phyloP scores from a whole-genome alignment of 2,113 vertebrate species.

The Scomber japonicus region DNA sequence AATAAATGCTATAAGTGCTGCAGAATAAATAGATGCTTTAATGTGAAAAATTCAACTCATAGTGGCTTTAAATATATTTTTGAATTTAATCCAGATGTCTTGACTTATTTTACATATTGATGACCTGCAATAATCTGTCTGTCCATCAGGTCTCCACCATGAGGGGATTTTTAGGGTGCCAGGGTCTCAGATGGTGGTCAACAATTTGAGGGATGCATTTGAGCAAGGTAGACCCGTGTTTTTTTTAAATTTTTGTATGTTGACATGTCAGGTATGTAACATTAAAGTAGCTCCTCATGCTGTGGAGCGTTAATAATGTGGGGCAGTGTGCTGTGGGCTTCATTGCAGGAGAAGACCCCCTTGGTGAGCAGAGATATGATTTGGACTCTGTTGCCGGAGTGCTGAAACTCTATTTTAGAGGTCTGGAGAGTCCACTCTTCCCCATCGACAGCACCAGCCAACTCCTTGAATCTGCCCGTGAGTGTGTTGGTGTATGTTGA shows the following conservation, averaged over 20 bases:
- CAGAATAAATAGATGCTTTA: too few relatives aligned
- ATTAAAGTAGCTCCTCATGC: background rate
- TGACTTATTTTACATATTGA: background rate
- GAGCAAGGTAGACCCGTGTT: slow-evolving; percentile 85
- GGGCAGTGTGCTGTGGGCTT: slow-evolving; percentile 59
- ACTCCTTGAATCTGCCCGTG: slow-evolving; percentile 87
- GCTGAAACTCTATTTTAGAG: slow-evolving; percentile 91
- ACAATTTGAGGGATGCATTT: slow-evolving; percentile 88
- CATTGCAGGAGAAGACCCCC: slow-evolving; percentile 87
- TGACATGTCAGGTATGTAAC: background rate
- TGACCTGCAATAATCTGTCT: background rate
- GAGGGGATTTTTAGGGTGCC: slow-evolving; percentile 94
- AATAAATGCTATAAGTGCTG: too few relatives aligned
- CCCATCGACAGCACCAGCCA: slow-evolving; percentile 83
- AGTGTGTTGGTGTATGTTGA: slow-evolving; percentile 49
- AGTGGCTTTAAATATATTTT: background rate
- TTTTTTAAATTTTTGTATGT: background rate
- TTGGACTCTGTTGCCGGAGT: slow-evolving; percentile 91
- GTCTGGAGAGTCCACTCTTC: slow-evolving; percentile 88
- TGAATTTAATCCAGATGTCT: background rate
- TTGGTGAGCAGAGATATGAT: slow-evolving; percentile 81
- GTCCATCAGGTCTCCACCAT: slow-evolving; percentile 89
- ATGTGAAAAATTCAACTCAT: too few relatives aligned
- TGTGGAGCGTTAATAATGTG: slow-evolving; percentile 69
- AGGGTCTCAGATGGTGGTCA: slow-evolving; percentile 87